phyloP scores from a whole-genome alignment of 1,140 invertebrate species.

The Agrypnia vestita region DNA sequence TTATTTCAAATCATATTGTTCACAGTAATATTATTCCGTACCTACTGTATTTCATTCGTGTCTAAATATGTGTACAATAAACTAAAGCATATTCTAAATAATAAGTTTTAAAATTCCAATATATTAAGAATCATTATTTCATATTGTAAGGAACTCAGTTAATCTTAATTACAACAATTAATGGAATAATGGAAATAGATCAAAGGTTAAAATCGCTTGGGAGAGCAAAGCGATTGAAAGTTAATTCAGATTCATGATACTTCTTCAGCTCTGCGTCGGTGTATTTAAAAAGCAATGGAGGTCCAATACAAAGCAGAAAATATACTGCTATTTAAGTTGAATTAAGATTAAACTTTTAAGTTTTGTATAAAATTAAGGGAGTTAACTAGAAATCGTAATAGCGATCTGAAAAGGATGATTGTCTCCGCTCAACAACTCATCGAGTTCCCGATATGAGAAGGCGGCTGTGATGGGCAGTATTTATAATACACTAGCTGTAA shows the following conservation, averaged over 20 bases:
- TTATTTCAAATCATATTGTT: too few species aligned
- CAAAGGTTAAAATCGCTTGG: neutral
- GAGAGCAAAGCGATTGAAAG: neutral
- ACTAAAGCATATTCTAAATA: neutral
- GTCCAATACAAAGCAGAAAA: conserved; percentile 11
- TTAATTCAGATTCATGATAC: conserved; percentile 21
- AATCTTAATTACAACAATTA: too few species aligned
- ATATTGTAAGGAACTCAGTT: too few species aligned
- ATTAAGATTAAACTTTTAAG: conserved; percentile 13
- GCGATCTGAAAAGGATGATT: conserved; percentile 10
- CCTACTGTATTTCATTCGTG: too few species aligned
- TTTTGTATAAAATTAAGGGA: conserved; percentile 1
- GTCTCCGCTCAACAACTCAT: neutral
- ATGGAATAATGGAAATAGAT: too few species aligned
- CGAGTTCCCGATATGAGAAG: neutral
- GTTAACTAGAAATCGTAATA: conserved; percentile 18
- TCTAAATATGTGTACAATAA: too few species aligned
- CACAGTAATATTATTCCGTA: too few species aligned
- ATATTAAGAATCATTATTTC: neutral
- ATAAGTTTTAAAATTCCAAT: neutral
- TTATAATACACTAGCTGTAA: too few species aligned
- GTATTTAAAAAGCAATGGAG: conserved; percentile 22
- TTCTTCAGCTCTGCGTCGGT: neutral
- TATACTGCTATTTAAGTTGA: conserved; percentile 27
- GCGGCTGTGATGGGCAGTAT: neutral